Base-by-base conservation (phyloP, 2,113 vertebrate genomes). In the Platysternon megacephalum region DNA sequence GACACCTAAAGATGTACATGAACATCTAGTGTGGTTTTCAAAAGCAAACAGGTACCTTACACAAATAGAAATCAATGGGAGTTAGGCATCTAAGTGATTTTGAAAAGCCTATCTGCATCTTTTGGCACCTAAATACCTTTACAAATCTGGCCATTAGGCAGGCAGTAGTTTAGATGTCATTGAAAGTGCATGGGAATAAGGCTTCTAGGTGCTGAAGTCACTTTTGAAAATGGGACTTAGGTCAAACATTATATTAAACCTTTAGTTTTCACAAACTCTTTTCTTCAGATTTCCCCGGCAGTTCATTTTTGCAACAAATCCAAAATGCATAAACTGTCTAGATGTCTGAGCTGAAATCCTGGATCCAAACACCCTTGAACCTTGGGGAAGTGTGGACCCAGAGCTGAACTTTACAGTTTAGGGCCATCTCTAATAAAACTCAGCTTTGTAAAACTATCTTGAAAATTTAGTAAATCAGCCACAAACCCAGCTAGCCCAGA, bases 381-480 rank as follows among this genome's bases (percentile, higher is more conserved):
- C 52, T 65, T 32, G 49, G 56, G 51, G 11, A 74, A 35, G 2
- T 8, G 1, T 13, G 9, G 22, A 42, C 24, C 78, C 86, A 51
- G 26, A 4, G 46, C 1, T 32, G n/a, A 83, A 65, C 42, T 83
- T 74, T 4, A 28, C 17, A 21, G 11, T 10, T 87, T 9, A 46
- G 56, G 53, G 12, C n/a, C 53, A 1, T 2, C 49, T 74, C 26
- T 68, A 68, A n/a, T 19, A 68, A 88, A 86, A 56, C 39, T 79
- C 61, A 76, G 8, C 35, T 3, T 11, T 3, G 1, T 29, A 22
- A 24, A 83, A 83, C 44, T 9, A 72, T 24, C 26, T 2, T 0
- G 11, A 52, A 35, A 65, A 53, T 42, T 35, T 35, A 65, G 29
- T 12, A 74, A 39, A 4, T 83, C 87, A 8, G 12, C 35, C 29